phyloP scores from a whole-genome alignment of 2,888 invertebrate genomes.

The Pedicia rivosa region DNA sequence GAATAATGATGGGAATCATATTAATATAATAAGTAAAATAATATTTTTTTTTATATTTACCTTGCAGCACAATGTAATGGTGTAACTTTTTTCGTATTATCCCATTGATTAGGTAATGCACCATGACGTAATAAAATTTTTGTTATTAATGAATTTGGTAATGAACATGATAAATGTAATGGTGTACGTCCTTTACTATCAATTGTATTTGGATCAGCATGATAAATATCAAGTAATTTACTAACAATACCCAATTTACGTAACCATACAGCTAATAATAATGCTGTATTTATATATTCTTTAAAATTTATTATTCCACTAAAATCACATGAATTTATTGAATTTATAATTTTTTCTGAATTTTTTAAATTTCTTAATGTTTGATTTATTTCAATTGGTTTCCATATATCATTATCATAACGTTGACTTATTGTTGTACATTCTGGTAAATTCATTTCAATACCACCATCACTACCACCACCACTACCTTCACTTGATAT shows the following conservation, averaged over 20 bases:
- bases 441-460: no score
- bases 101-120: constrained; percentile 58
- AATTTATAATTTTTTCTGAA: constrained; percentile 18
- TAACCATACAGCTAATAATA: constrained; percentile 24
- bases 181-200: constrained; percentile 55
- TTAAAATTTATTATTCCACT: constrained; percentile 15
- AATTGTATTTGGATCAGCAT: constrained; percentile 41
- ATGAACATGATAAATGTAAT: constrained; percentile 64
- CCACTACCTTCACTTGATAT: constrained; percentile 27
- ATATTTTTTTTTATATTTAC: constrained; percentile 15
- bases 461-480: no score
- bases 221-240: constrained; percentile 20
- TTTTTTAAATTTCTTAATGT: constrained; percentile 20
- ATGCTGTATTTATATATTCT: constrained; percentile 1
- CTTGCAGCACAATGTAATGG: constrained; percentile 65
- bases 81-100: constrained; percentile 48
- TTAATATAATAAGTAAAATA: neutral
- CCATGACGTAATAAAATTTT: constrained; percentile 50
- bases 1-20: no score
- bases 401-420: constrained; percentile 25
- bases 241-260: constrained; percentile 21
- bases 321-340: constrained; percentile 22
- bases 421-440: constrained; percentile 22
- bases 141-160: constrained; percentile 54
- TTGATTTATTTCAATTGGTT: constrained; percentile 24